Conservation (phyloP, 2,113 vertebrate genomes). For the Ophthalmolycus amberensis region DNA sequence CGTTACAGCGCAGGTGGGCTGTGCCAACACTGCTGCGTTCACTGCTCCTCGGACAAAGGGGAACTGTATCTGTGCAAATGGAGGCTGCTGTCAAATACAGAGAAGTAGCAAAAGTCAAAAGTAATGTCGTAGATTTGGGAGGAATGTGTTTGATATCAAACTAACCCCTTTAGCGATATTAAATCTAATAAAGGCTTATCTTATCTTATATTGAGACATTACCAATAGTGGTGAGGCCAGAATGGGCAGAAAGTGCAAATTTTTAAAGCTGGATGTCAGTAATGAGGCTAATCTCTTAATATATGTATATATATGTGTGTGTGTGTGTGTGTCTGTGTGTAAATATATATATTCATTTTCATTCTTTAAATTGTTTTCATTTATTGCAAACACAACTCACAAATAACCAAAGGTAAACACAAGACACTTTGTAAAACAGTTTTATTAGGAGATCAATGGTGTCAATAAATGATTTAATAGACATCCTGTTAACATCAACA, state of each 20-base stretch:
- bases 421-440: background rate
- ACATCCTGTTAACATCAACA: too few species aligned
- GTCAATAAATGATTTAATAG: background rate
- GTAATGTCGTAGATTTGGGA: background rate
- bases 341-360: background rate
- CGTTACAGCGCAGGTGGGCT: conserved; percentile 20
- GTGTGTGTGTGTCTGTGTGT: too few species aligned
- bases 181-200: too few species aligned
- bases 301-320: too few species aligned
- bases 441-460: background rate
- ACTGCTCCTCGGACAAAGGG: background rate
- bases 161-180: background rate
- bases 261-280: background rate
- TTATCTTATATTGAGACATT: too few species aligned
- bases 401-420: background rate
- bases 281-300: background rate
- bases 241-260: too few species aligned
- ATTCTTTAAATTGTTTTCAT: background rate
- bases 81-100: background rate
- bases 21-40: conserved; percentile 51
- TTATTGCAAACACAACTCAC: background rate
- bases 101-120: background rate
- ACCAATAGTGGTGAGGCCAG: background rate
- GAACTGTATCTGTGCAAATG: background rate
- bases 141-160: background rate